Evolutionary conservation across 2,797 vertebrate species (phyloP).

Genomic region (Coracias cyanogaster): DNA sequence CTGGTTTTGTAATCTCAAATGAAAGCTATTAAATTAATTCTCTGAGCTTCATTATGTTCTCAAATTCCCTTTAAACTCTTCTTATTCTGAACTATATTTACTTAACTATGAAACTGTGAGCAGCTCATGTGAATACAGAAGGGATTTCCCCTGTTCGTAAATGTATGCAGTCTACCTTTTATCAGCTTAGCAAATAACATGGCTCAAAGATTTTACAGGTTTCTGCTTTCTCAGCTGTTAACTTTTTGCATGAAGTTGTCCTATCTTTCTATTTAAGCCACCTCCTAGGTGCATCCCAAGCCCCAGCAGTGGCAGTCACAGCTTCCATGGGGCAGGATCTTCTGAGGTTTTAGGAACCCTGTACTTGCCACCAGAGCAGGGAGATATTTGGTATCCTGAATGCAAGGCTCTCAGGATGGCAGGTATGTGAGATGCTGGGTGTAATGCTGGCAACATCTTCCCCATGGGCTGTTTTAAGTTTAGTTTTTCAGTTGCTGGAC

Average conservation of each 20-base stretch:
- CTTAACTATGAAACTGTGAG: conserved; percentile 40
- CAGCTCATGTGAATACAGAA: conserved; percentile 21
- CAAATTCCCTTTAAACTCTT: conserved; percentile 45
- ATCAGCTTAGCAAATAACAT: conserved; percentile 66
- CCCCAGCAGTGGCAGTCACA: neutral
- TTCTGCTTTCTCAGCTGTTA: conserved; percentile 34
- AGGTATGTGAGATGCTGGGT: neutral
- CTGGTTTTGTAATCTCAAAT: conserved; percentile 49
- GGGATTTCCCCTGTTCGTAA: conserved; percentile 45
- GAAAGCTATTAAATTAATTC: conserved; percentile 46
- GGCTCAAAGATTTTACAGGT: conserved; percentile 51
- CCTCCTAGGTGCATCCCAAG: neutral
- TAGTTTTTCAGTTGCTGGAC: neutral
- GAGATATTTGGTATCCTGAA: neutral
- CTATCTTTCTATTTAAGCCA: neutral
- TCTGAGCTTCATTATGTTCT: conserved; percentile 37
- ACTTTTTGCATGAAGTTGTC: neutral
- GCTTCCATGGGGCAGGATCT: neutral
- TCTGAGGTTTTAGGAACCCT: neutral
- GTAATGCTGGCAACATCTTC: neutral
- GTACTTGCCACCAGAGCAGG: rapidly evolving
- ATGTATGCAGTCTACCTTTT: conserved; percentile 35
- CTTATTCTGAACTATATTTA: conserved; percentile 36
- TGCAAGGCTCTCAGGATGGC: neutral
- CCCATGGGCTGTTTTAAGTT: neutral